These are phyloP conservation scores for Drosophila cracens DNA, from an alignment of 2,888 invertebrate genomes.

Conservation along the genomic window DNA sequence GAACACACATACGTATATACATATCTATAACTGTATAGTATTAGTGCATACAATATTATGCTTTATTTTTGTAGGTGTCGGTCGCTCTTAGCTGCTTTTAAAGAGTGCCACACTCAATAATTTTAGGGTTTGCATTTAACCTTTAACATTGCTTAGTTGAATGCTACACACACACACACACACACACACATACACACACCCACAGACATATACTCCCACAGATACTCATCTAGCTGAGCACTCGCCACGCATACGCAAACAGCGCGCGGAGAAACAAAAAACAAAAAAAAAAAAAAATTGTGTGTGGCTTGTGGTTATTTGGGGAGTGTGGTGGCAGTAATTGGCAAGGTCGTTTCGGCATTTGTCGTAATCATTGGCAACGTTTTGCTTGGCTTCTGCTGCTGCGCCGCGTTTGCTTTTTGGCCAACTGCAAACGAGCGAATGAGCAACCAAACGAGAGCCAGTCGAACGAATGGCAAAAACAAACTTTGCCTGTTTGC, in stretches of 20 bases:
- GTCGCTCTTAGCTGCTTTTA: constrained; percentile 39
- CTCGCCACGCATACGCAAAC: constrained; percentile 66
- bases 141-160: constrained; percentile 56
- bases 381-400: constrained; percentile 63
- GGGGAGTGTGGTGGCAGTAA: constrained; percentile 64
- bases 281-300: constrained; percentile 27
- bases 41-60: background rate
- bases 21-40: constrained; percentile 1
- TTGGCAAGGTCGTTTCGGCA: constrained; percentile 84
- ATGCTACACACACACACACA: constrained; percentile 17
- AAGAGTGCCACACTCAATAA: constrained; percentile 36
- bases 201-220: constrained; percentile 18
- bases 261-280: constrained; percentile 29
- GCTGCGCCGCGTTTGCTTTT: constrained; percentile 60
- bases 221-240: constrained; percentile 49
- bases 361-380: constrained; percentile 80
- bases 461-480: constrained; percentile 56
- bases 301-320: constrained; percentile 8
- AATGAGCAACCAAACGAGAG: constrained; percentile 35
- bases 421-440: constrained; percentile 58
- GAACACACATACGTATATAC: background rate
- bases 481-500: constrained; percentile 69
- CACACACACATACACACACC: constrained; percentile 12
- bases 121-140: constrained; percentile 58
- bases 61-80: background rate